phyloP scores from a whole-genome alignment of 2,888 invertebrate genomes.

The Metallyticus violacea region DNA sequence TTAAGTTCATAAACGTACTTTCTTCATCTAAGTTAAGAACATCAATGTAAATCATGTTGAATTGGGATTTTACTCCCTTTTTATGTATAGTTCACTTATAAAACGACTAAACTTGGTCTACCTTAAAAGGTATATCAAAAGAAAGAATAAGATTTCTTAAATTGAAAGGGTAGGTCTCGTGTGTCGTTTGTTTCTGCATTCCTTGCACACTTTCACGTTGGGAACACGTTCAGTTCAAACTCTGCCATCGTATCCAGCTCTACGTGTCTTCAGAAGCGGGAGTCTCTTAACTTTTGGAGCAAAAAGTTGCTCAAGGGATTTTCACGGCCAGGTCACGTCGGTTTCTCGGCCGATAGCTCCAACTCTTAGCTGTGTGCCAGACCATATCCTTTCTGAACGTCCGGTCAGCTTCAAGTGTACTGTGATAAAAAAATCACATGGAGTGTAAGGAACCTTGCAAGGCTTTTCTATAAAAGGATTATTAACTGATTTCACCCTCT shows the following conservation, averaged over 20 bases:
- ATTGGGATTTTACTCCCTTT: too few species aligned
- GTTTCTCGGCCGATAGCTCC: background rate
- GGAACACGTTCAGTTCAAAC: background rate
- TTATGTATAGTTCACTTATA: too few species aligned
- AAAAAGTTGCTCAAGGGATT: background rate
- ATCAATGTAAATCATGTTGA: too few species aligned
- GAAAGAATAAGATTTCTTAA: too few species aligned
- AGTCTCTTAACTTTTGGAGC: background rate
- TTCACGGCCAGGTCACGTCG: background rate
- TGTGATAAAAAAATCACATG: background rate
- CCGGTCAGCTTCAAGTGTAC: background rate
- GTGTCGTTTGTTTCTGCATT: background rate
- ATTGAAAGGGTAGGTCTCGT: too few species aligned
- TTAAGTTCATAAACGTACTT: too few species aligned
- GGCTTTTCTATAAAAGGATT: too few species aligned
- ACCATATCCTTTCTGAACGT: background rate
- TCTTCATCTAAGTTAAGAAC: too few species aligned
- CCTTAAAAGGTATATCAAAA: too few species aligned
- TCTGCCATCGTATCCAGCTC: background rate
- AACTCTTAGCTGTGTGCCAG: background rate
- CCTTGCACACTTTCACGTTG: background rate
- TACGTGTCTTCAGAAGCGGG: background rate
- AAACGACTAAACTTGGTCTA: too few species aligned
- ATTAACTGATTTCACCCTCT: too few species aligned
- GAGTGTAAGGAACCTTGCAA: background rate